Evolutionary conservation across 2,888 invertebrate genomes (phyloP).

Genomic region (Seladonia tumulorum): DNA sequence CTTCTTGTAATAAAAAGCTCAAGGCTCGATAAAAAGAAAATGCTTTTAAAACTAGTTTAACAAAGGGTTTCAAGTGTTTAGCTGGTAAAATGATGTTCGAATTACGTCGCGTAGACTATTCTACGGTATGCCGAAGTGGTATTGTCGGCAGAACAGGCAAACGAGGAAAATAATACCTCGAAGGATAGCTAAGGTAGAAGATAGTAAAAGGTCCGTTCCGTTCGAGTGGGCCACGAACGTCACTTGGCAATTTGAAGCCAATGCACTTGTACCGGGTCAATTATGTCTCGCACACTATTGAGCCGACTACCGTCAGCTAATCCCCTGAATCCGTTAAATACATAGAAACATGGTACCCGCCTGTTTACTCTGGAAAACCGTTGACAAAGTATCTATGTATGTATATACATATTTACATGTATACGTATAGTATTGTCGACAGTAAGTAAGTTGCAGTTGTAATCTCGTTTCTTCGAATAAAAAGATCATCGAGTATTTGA

Average conservation of each 20-base stretch:
- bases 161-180: no score
- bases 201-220: conserved; percentile 37
- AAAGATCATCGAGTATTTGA: background rate
- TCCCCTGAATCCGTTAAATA: conserved; percentile 72
- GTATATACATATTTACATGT: background rate
- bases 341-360: conserved; percentile 59
- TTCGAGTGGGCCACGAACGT: conserved; percentile 52
- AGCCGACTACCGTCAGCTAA: conserved; percentile 43
- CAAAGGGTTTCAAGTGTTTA: background rate
- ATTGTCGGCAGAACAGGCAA: no score
- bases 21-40: no score
- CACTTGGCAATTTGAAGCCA: conserved; percentile 51
- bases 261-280: conserved; percentile 64
- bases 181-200: background rate
- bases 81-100: no score
- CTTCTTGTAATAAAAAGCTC: no score
- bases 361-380: conserved; percentile 18
- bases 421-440: background rate
- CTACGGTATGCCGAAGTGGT: no score
- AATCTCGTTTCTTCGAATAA: background rate
- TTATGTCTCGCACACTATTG: conserved; percentile 47
- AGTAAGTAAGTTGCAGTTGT: background rate
- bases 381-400: background rate
- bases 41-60: background rate
- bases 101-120: no score